Conservation (phyloP, 2,888 invertebrate species). For the Villa cingulata region DNA sequence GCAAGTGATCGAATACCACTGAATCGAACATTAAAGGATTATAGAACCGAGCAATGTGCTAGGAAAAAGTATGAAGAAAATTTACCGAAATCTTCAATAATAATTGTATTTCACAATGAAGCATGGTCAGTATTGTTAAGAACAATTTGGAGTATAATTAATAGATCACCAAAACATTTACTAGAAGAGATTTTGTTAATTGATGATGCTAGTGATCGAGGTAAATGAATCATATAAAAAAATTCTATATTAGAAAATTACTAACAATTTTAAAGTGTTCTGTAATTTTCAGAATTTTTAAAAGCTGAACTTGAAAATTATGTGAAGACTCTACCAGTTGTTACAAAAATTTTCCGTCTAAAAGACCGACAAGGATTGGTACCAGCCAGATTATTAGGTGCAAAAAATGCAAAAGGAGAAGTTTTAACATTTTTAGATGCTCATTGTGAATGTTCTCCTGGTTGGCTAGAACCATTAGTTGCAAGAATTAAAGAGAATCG, state of each 20-base stretch:
- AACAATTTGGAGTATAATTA: conserved; percentile 87
- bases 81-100: conserved; percentile 76
- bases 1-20: conserved; percentile 79
- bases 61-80: conserved; percentile 41
- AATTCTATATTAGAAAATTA: background rate
- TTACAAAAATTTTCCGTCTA: conserved; percentile 51
- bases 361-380: conserved; percentile 61
- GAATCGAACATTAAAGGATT: conserved; percentile 72
- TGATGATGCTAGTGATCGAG: conserved; percentile 78
- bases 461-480: conserved; percentile 66
- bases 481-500: conserved; percentile 37
- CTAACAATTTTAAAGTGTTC: background rate
- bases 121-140: conserved; percentile 95
- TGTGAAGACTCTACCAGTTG: conserved; percentile 45
- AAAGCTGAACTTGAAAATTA: conserved; percentile 52
- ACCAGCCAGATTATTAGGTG: conserved; percentile 68
- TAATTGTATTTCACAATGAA: conserved; percentile 98
- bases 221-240: conserved; percentile 34
- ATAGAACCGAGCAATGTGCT: conserved; percentile 58
- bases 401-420: conserved; percentile 53
- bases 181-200: conserved; percentile 76
- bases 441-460: conserved; percentile 83
- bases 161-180: conserved; percentile 64
- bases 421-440: conserved; percentile 91
- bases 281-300: conserved; percentile 43